Evolutionary conservation across 2,113 vertebrate genomes (phyloP).

Genomic region (Chaetops frenatus): DNA sequence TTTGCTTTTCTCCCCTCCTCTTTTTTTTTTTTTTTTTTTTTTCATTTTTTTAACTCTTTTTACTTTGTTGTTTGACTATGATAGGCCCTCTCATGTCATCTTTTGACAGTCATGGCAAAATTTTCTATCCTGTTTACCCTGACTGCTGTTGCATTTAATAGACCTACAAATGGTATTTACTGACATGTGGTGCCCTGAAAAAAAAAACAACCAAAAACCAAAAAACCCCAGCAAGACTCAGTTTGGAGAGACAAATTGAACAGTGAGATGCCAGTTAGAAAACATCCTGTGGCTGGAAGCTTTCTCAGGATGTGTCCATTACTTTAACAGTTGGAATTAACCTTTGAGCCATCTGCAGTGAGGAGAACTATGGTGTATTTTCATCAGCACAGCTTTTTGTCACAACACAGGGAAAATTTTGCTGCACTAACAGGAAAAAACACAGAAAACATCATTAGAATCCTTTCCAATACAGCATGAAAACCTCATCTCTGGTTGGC

Average conservation of each 20-base stretch:
- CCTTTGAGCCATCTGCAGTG: not conserved
- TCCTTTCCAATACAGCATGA: not conserved
- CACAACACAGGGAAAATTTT: not conserved
- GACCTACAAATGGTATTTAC: not conserved
- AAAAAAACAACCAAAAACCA: not conserved
- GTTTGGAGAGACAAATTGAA: not conserved
- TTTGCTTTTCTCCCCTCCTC: not conserved
- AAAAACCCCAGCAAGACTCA: not conserved
- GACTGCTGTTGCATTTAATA: not conserved
- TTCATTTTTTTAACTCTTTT: not conserved
- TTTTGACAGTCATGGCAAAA: not conserved
- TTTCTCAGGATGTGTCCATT: not conserved
- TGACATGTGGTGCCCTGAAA: not conserved
- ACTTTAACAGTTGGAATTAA: slow-evolving; percentile 37
- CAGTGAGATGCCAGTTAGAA: not conserved
- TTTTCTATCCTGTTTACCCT: not conserved
- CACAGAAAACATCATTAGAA: not conserved
- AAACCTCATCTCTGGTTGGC: not conserved
- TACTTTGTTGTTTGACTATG: not conserved
- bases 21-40: not conserved
- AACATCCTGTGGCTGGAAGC: not conserved
- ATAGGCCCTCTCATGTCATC: not conserved
- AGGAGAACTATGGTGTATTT: not conserved
- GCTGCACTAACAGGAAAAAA: not conserved
- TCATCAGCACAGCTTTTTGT: slow-evolving; percentile 14